A percentile compares a stretch with the other conserved stretches of the same genome.
Conservation (phyloP, 2,888 invertebrate species). For the Octonoba sinensis region DNA sequence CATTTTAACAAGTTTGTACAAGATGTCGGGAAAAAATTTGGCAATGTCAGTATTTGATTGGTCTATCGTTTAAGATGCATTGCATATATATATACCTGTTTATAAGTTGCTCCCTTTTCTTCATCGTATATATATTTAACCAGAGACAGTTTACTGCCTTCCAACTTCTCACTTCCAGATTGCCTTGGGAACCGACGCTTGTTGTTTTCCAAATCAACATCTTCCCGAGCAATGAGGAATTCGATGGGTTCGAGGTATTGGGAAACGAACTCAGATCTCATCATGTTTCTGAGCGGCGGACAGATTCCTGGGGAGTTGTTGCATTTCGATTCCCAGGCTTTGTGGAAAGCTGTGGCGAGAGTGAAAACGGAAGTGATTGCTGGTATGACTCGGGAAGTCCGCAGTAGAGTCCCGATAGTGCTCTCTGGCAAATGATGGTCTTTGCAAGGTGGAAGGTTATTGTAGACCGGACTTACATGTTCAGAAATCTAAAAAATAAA, state of each 20-base stretch:
- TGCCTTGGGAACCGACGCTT: constrained; percentile 20
- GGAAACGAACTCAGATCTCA: constrained; percentile 66
- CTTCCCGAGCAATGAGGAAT: constrained; percentile 42
- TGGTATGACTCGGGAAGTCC: constrained; percentile 66
- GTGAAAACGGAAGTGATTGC: constrained; percentile 68
- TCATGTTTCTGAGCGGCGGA: constrained; percentile 65
- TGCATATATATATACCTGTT: constrained; percentile 56
- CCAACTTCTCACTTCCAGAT: constrained; percentile 17
- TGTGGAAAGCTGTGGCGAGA: constrained; percentile 68
- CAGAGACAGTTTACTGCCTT: constrained; percentile 47
- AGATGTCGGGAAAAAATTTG: too few species aligned
- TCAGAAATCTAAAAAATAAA: constrained; percentile 23
- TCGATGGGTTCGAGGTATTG: constrained; percentile 67
- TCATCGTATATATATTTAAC: constrained; percentile 34
- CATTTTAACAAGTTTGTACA: too few species aligned
- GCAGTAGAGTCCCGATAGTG: constrained; percentile 38
- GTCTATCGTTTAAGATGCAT: too few species aligned
- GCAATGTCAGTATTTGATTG: too few species aligned
- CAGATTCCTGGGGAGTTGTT: constrained; percentile 66
- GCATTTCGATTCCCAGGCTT: constrained; percentile 68
- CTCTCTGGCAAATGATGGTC: constrained; percentile 11
- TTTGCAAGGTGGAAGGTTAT: constrained; percentile 17
- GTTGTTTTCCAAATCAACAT: not conserved
- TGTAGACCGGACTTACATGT: constrained; percentile 6
- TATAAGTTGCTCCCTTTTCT: constrained; percentile 18